phyloP scores from a whole-genome alignment of 2,888 invertebrate species.

The Colostygia pectinataria region DNA sequence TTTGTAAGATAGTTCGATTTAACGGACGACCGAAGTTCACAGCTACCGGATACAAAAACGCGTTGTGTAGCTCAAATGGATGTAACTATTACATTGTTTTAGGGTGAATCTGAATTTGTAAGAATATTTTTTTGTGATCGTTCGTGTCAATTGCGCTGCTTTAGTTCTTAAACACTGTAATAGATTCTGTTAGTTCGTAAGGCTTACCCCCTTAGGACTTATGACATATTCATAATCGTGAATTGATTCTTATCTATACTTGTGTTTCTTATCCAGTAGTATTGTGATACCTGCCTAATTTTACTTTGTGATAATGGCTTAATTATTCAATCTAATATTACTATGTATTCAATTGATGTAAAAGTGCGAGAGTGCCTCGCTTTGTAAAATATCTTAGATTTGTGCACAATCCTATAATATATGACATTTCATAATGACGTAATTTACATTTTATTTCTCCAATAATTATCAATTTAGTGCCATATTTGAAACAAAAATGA shows the following conservation, averaged over 20 bases:
- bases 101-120: constrained; percentile 76
- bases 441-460: constrained; percentile 25
- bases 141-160: constrained; percentile 63
- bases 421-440: constrained; percentile 24
- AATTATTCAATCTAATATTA: constrained; percentile 30
- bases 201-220: constrained; percentile 16
- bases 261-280: constrained; percentile 22
- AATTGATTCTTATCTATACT: constrained; percentile 13
- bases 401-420: constrained; percentile 24
- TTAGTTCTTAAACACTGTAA: constrained; percentile 60
- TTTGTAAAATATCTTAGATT: constrained; percentile 27
- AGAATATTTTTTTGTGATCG: constrained; percentile 60
- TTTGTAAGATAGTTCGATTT: constrained; percentile 25
- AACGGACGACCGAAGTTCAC: constrained; percentile 15
- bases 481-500: constrained; percentile 42
- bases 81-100: constrained; percentile 61
- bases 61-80: constrained; percentile 69
- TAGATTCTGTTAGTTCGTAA: constrained; percentile 40
- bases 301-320: constrained; percentile 35
- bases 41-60: constrained; percentile 40
- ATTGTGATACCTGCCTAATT: constrained; percentile 30
- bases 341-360: constrained; percentile 28
- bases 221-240: constrained; percentile 11
- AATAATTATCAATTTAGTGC: constrained; percentile 49
- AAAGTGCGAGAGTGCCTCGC: constrained; percentile 24